A percentile compares a stretch with the other conserved stretches of the same genome.
Conservation (phyloP, 2,113 vertebrate genomes). For the Ictalurus furcatus region DNA sequence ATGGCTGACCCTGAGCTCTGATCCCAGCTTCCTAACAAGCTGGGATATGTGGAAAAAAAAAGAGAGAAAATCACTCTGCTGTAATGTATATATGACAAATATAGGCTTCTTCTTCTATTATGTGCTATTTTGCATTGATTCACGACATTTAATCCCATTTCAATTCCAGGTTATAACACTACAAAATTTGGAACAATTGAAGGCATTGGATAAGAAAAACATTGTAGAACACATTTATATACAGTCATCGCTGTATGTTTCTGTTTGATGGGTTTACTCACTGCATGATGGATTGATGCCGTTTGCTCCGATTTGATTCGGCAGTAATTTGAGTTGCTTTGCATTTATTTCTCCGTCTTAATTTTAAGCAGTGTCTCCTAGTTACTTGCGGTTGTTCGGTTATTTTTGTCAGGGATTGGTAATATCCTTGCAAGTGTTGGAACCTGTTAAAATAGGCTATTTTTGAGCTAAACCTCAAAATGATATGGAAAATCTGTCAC, state of each 20-base stretch:
- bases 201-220: neutral
- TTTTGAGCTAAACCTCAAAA: constrained; percentile 6
- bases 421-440: neutral
- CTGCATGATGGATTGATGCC: neutral
- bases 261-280: neutral
- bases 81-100: too few species aligned
- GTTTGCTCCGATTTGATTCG: neutral
- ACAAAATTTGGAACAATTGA: neutral
- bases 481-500: constrained; percentile 1
- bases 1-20: too few species aligned
- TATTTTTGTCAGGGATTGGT: neutral
- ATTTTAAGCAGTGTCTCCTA: neutral
- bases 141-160: neutral
- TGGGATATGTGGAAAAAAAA: too few species aligned
- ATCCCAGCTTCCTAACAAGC: too few species aligned
- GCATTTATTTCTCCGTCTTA: neutral
- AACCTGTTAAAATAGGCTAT: neutral
- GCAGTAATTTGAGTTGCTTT: neutral
- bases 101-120: neutral
- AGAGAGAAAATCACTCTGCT: too few species aligned
- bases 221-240: neutral
- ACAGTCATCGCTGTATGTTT: neutral
- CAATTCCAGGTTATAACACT: too few species aligned
- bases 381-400: neutral
- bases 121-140: neutral